phyloP scores from a whole-genome alignment of 2,888 invertebrate species.

The Pterostichus madidus region DNA sequence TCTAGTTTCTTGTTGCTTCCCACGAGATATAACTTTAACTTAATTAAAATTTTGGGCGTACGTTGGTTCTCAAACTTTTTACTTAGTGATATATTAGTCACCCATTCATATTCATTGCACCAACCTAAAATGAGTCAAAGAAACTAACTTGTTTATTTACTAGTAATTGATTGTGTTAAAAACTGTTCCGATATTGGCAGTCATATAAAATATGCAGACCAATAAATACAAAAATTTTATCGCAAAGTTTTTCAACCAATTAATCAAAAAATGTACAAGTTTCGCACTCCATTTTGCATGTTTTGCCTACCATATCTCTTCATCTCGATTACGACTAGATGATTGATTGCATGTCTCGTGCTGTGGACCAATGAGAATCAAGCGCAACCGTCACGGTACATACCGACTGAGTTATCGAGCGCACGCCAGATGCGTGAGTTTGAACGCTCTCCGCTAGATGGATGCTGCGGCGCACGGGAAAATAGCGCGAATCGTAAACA shows the following conservation, averaged over 20 bases:
- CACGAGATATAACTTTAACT: constrained; percentile 10
- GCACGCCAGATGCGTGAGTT: constrained; percentile 9
- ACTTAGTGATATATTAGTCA: background rate
- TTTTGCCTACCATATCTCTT: constrained; percentile 61
- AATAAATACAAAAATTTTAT: constrained; percentile 32
- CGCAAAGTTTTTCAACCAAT: constrained; percentile 27
- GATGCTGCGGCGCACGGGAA: constrained; percentile 46
- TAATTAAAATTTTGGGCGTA: constrained; percentile 11
- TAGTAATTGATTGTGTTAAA: background rate
- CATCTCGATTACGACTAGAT: constrained; percentile 56
- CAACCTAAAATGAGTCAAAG: background rate
- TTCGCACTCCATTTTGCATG: constrained; percentile 61
- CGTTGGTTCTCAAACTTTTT: background rate
- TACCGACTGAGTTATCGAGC: constrained; percentile 66
- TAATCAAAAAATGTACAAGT: constrained; percentile 43
- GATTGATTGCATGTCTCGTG: constrained; percentile 62
- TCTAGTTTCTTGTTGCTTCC: constrained; percentile 20
- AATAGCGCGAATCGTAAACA: background rate
- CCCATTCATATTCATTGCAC: background rate
- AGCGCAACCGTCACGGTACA: constrained; percentile 11
- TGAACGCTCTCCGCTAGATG: constrained; percentile 54
- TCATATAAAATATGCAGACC: constrained; percentile 15
- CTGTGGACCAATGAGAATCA: constrained; percentile 58
- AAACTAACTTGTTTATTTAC: background rate
- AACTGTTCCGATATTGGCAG: background rate